Conservation (phyloP, 1,140 invertebrate species). For the Drosophila sp. region DNA sequence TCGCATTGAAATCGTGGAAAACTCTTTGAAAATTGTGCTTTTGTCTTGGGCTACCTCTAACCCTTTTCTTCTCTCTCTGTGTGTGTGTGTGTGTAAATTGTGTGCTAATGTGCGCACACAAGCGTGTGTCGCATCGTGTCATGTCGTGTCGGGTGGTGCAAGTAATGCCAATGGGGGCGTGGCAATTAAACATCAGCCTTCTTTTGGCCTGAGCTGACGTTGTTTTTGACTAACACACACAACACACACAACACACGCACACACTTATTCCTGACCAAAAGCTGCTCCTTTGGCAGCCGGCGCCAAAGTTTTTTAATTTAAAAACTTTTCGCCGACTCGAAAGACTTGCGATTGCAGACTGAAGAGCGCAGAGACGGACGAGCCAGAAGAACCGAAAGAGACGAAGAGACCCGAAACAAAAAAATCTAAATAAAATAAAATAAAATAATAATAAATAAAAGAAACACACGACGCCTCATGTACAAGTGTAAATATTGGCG, state of each 20-base stretch:
- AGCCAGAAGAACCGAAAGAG: too few relatives aligned
- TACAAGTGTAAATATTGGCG: slow-evolving; percentile 67
- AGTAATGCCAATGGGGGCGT: slow-evolving; percentile 47
- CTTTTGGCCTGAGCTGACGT: slow-evolving; percentile 8
- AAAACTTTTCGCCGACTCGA: slow-evolving; percentile 63
- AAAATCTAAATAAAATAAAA: too few relatives aligned
- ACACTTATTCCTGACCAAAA: slow-evolving; percentile 25
- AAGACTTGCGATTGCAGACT: slow-evolving; percentile 14
- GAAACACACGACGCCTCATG: slow-evolving; percentile 23
- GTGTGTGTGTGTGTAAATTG: slow-evolving; percentile 1
- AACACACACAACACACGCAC: slow-evolving; percentile 16
- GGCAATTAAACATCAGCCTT: slow-evolving; percentile 66
- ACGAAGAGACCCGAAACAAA: too few relatives aligned
- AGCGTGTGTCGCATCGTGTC: slow-evolving; percentile 37
- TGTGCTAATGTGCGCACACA: slow-evolving; percentile 67
- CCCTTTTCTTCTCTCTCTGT: not conserved
- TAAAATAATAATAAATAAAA: too few relatives aligned
- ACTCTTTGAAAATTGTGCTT: slow-evolving; percentile 57
- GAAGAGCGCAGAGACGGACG: not conserved
- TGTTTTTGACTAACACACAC: slow-evolving; percentile 42
- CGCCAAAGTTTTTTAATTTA: slow-evolving; percentile 80
- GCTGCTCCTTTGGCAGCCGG: slow-evolving; percentile 51
- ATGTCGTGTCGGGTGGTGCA: slow-evolving; percentile 13
- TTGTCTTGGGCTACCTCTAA: slow-evolving; percentile 38
- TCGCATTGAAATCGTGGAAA: slow-evolving; percentile 9